Evolutionary conservation across 2,888 invertebrate genomes (phyloP), one percentile per base, ranked within the genome.

Genomic region (Drosophila stalkeri): DNA sequence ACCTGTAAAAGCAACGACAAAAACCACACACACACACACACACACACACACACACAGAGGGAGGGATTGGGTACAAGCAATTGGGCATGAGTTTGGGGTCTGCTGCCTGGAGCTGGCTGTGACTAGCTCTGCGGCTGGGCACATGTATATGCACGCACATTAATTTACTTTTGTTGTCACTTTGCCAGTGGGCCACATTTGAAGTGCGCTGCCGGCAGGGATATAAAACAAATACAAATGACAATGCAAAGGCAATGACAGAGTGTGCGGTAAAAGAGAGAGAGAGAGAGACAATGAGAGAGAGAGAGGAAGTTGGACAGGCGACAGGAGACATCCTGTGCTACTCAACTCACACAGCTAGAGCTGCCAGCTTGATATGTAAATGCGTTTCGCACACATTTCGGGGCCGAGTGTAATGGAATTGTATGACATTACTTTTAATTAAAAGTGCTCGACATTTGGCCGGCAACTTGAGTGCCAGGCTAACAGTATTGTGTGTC

Each of bases 391-490:
- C 86, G 79, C 90, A 87, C 90, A 89, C 90, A 88, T 84, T 89
- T 85, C 46, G 86, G 86, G 79, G 73, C 75, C 86, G 82, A 87
- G 75, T 77, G 80, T 85, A 91, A 91, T 89, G 84, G 86, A 83
- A 89, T 83, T 91, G 82, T 89, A 84, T 91, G 90, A 86, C 91
- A 91, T 91, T 90, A 90, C 87, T 91, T 91, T 91, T 91, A 91
- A 91, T 91, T 91, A 91, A 91, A 91, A 87, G 91, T 84, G 91
- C 84, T 91, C 91, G 89, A 87, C 90, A 90, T 91, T 90, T 88
- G 89, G 90, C 83, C 81, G 72, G 80, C 77, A 82, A 74, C 75
- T 80, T 82, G 80, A 89, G 82, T 77, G 75, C 64, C 67, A 52
- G 51, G 67, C 67, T 52, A 75, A 70, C 73, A 61, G 69, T 57